phyloP scores from a whole-genome alignment of 2,113 vertebrate genomes.

The Phyllopteryx taeniolatus region DNA sequence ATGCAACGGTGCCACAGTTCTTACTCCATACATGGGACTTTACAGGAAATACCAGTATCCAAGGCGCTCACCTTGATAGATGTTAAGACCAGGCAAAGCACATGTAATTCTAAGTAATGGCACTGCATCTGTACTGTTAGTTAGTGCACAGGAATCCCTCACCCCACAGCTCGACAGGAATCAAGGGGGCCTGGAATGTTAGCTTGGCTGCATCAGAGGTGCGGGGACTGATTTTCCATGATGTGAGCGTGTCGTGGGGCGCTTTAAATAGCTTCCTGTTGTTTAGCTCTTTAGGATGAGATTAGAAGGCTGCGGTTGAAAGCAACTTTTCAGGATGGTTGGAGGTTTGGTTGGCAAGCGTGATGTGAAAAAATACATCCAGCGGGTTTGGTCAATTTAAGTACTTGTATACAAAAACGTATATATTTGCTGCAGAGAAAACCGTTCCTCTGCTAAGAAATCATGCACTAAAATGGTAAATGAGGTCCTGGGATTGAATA shows the following conservation, averaged over 20 bases:
- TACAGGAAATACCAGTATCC: no score
- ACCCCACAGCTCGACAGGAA: slow-evolving; percentile 23
- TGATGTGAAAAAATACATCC: background rate
- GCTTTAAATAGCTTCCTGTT: slow-evolving; percentile 70
- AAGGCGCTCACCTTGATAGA: no score
- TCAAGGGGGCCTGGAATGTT: slow-evolving; percentile 60
- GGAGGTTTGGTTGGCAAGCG: slow-evolving; percentile 19
- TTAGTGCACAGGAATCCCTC: slow-evolving; percentile 39
- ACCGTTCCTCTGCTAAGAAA: background rate
- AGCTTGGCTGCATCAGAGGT: slow-evolving; percentile 58
- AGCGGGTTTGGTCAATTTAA: background rate
- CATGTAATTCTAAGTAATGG: background rate
- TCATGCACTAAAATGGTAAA: background rate
- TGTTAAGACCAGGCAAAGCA: background rate
- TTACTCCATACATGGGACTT: background rate
- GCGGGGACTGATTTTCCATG: slow-evolving; percentile 69
- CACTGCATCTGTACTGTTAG: slow-evolving; percentile 27
- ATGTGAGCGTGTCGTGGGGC: slow-evolving; percentile 60
- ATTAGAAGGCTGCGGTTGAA: slow-evolving; percentile 38
- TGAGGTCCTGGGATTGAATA: slow-evolving; percentile 22
- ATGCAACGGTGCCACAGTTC: no score
- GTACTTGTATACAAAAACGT: background rate
- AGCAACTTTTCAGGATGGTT: slow-evolving; percentile 11
- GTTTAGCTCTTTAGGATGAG: slow-evolving; percentile 60
- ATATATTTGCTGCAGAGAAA: background rate